These are phyloP conservation scores for Sinonovacula constricta DNA, from an alignment of 1,140 invertebrate species.

Conservation along the genomic window DNA sequence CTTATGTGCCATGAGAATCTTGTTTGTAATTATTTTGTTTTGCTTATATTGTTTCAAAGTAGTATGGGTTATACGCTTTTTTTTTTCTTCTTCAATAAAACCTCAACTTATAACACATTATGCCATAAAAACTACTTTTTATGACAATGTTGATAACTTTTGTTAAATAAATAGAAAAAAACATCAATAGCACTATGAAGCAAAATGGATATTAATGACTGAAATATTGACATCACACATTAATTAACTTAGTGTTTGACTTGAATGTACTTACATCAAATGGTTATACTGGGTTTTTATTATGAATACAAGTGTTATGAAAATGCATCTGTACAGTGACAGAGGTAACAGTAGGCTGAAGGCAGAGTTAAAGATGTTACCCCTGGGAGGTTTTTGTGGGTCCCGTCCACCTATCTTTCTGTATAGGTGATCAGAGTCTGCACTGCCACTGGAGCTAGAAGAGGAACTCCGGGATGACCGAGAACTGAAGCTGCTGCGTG, in stretches of 20 bases:
- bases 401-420: constrained; percentile 59
- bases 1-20: too few relatives aligned
- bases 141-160: too few relatives aligned
- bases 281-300: neutral
- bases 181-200: too few relatives aligned
- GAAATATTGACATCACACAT: neutral
- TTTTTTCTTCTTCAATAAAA: too few relatives aligned
- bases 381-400: neutral
- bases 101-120: too few relatives aligned
- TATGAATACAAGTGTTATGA: neutral
- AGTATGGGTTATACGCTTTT: too few relatives aligned
- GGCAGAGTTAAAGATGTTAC: neutral
- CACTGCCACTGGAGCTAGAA: constrained; percentile 64
- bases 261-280: neutral
- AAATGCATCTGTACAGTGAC: neutral
- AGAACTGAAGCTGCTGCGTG: constrained; percentile 60
- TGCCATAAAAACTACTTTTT: too few relatives aligned
- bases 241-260: neutral
- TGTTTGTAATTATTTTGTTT: too few relatives aligned
- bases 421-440: constrained; percentile 70
- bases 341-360: neutral
- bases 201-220: too few relatives aligned
- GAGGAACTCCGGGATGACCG: constrained; percentile 57
- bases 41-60: too few relatives aligned
- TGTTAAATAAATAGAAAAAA: too few relatives aligned